Percentiles rank a stretch among this genome's conserved stretches.
Evolutionary conservation across 2,888 invertebrate species (phyloP).

Genomic region (Trichopoda pennipes): DNA sequence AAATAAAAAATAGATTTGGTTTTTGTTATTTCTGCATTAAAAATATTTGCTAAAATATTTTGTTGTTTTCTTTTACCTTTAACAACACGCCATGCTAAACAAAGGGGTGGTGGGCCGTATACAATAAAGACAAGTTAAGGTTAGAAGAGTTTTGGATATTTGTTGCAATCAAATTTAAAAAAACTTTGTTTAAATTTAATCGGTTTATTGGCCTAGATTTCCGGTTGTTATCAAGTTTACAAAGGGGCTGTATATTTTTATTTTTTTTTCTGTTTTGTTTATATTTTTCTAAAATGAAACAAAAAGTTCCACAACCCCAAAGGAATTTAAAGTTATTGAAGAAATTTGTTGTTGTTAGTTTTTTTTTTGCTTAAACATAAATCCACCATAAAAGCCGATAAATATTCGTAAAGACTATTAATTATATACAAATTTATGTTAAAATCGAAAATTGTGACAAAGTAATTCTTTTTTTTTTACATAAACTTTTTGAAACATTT

Average conservation of each 20-base stretch:
- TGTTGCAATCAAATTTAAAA: constrained; percentile 15
- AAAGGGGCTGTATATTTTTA: constrained; percentile 4
- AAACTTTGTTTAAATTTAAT: constrained; percentile 69
- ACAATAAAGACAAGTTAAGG: constrained; percentile 53
- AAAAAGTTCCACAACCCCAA: no score
- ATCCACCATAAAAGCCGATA: no score
- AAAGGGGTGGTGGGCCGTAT: neutral
- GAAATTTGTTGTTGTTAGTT: no score
- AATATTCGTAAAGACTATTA: no score
- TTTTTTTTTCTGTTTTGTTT: neutral
- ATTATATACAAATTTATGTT: no score
- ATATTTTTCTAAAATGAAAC: neutral
- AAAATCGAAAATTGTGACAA: no score
- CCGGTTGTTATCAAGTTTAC: constrained; percentile 58
- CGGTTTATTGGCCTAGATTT: constrained; percentile 71
- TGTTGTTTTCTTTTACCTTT: neutral
- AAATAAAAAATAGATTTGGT: neutral
- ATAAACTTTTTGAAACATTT: no score
- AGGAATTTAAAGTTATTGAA: no score
- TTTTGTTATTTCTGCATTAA: constrained; percentile 37
- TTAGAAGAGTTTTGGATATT: constrained; percentile 37
- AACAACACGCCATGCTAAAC: constrained; percentile 24
- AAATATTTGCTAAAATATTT: constrained; percentile 27
- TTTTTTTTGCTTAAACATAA: no score
- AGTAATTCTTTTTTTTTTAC: no score